A percentile compares a stretch with the other conserved stretches of the same genome.
These are phyloP conservation scores for Anoplolepis gracilipes DNA, from an alignment of 1,140 invertebrate genomes.

Conservation along the genomic window DNA sequence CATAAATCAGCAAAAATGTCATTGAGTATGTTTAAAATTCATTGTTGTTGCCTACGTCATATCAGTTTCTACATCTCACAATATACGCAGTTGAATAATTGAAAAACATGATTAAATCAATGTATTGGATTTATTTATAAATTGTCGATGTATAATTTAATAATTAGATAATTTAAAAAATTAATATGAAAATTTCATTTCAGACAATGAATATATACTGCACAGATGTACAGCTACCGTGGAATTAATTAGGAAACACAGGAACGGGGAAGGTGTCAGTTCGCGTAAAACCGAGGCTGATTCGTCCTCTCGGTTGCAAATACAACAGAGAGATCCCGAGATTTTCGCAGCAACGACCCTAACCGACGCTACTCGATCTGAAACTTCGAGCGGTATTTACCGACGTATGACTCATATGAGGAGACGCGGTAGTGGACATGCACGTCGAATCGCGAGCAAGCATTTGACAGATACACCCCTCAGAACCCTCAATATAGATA, in stretches of 20 bases:
- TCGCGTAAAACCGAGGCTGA: constrained; percentile 11
- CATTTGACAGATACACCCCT: constrained; percentile 71
- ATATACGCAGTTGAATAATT: constrained; percentile 8
- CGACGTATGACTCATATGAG: constrained; percentile 30
- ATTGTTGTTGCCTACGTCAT: not conserved
- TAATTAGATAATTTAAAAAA: constrained; percentile 15
- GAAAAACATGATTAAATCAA: not conserved
- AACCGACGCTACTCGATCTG: not conserved
- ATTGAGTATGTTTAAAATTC: constrained; percentile 5
- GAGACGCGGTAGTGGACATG: not conserved
- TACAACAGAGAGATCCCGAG: constrained; percentile 27
- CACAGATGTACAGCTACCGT: constrained; percentile 79
- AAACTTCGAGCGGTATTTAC: constrained; percentile 26
- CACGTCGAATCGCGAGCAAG: not conserved
- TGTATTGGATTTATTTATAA: not conserved
- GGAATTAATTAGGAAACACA: constrained; percentile 76
- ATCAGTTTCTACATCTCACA: constrained; percentile 20
- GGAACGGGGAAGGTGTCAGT: constrained; percentile 53
- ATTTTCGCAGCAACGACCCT: not conserved
- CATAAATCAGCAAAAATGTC: constrained; percentile 4
- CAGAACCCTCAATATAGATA: constrained; percentile 77
- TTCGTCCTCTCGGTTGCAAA: constrained; percentile 9
- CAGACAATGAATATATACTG: constrained; percentile 79
- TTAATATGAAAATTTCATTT: constrained; percentile 17
- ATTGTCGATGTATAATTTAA: constrained; percentile 26